Percentiles rank a stretch among this genome's conserved stretches.
Conservation (phyloP, 2,888 invertebrate genomes). For the Tetramorium bicarinatum region DNA sequence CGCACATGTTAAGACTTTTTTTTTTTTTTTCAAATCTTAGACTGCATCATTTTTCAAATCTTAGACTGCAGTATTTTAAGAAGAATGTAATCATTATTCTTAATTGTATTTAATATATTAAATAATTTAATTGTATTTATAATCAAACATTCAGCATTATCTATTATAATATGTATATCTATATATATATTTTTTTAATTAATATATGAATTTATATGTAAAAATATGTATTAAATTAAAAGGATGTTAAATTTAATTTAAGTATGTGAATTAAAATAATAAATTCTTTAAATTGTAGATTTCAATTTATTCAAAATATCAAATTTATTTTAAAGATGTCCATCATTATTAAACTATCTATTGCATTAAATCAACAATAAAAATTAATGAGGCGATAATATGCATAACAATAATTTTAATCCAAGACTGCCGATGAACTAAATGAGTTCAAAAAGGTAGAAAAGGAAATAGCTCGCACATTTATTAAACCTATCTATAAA, state of each 20-base stretch:
- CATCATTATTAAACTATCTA: background rate
- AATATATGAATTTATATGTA: background rate
- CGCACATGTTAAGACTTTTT: background rate
- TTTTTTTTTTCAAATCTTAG: background rate
- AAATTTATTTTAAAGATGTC: background rate
- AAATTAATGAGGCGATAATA: background rate
- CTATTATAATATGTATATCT: background rate
- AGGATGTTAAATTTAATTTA: background rate
- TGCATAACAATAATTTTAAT: background rate
- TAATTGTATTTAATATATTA: background rate
- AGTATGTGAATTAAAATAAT: background rate
- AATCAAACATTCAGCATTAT: background rate
- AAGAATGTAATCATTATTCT: background rate
- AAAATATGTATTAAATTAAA: background rate
- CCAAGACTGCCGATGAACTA: background rate
- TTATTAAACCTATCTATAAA: conserved; percentile 7
- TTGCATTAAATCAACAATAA: background rate
- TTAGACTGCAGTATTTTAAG: background rate
- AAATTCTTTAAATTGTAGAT: background rate
- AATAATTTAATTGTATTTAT: background rate
- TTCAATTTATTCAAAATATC: background rate
- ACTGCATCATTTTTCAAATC: background rate
- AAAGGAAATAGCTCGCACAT: background rate
- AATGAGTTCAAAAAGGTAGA: background rate
- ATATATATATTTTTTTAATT: background rate